phyloP scores from a whole-genome alignment of 1,140 invertebrate species.

The Cotesia vestalis region DNA sequence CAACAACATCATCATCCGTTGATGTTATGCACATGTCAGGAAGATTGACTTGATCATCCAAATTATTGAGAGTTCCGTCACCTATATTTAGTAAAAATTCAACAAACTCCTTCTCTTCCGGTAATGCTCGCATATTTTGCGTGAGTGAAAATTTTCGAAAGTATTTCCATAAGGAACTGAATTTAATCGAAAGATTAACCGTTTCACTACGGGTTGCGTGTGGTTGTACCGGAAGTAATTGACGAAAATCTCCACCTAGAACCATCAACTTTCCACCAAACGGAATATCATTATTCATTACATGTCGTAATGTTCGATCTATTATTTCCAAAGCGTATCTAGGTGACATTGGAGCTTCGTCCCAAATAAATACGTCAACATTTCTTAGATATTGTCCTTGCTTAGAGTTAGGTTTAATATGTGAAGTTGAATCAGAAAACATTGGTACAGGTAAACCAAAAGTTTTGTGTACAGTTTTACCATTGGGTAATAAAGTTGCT shows the following conservation, averaged over 20 bases:
- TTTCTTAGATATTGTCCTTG: no score
- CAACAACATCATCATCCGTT: slow-evolving; percentile 1
- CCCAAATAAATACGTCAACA: no score
- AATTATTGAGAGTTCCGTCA: slow-evolving; percentile 28
- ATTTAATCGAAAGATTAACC: slow-evolving; percentile 38
- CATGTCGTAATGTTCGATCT: slow-evolving; percentile 41
- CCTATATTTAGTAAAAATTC: slow-evolving; percentile 39
- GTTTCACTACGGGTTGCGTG: slow-evolving; percentile 31
- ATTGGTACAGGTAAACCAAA: background rate
- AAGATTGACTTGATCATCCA: slow-evolving; percentile 23
- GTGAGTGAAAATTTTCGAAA: no score
- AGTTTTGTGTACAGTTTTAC: background rate
- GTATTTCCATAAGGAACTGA: slow-evolving; percentile 31
- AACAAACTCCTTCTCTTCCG: slow-evolving; percentile 28
- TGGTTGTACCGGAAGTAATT: slow-evolving; percentile 23
- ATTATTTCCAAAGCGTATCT: slow-evolving; percentile 31
- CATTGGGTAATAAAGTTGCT: background rate
- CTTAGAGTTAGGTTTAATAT: no score
- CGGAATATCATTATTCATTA: slow-evolving; percentile 37
- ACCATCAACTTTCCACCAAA: slow-evolving; percentile 44
- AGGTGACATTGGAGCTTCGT: slow-evolving; percentile 46
- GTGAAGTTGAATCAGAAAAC: no score
- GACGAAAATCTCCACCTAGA: slow-evolving; percentile 40
- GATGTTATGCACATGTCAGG: slow-evolving; percentile 25
- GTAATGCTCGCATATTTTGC: no score